A percentile compares a stretch with the other conserved stretches of the same genome.
Conservation (phyloP, 2,888 invertebrate genomes). For the Auanema sp. region DNA sequence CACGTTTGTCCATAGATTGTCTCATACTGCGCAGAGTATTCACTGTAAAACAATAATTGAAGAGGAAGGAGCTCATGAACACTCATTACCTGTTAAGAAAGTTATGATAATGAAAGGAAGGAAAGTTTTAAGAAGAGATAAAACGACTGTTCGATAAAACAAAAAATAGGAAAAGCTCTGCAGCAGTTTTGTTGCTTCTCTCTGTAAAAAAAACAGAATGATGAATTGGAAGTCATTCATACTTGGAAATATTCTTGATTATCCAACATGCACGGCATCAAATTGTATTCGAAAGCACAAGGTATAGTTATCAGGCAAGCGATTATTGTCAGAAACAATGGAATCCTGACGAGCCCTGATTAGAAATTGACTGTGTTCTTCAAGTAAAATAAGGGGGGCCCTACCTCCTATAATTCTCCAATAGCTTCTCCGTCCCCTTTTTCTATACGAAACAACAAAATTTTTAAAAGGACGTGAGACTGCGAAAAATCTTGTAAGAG, state of each 20-base stretch:
- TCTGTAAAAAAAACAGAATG: constrained; percentile 6
- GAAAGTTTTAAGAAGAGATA: constrained; percentile 48
- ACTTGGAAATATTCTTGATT: constrained; percentile 26
- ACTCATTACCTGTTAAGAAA: constrained; percentile 33
- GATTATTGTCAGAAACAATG: constrained; percentile 40
- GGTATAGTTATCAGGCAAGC: constrained; percentile 48
- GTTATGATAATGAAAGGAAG: constrained; percentile 49
- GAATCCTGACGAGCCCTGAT: constrained; percentile 41
- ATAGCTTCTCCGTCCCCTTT: too few relatives aligned
- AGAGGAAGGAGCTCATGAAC: not conserved
- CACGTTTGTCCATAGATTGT: constrained; percentile 50
- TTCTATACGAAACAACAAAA: not conserved
- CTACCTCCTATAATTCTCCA: not conserved
- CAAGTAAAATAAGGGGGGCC: too few relatives aligned
- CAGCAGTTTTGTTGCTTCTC: constrained; percentile 8
- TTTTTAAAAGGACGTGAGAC: constrained; percentile 45
- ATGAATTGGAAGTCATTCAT: not conserved
- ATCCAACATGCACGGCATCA: constrained; percentile 31
- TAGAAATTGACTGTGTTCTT: constrained; percentile 1
- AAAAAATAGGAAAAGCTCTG: constrained; percentile 28
- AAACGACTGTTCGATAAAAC: constrained; percentile 38
- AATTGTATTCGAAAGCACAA: constrained; percentile 43
- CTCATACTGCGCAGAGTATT: constrained; percentile 39
- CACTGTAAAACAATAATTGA: constrained; percentile 10
- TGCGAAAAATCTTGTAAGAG: constrained; percentile 49